Evolutionary conservation across 2,797 vertebrate species (phyloP), one percentile per base, ranked within the genome.

Genomic region (Sebastes cheni): DNA sequence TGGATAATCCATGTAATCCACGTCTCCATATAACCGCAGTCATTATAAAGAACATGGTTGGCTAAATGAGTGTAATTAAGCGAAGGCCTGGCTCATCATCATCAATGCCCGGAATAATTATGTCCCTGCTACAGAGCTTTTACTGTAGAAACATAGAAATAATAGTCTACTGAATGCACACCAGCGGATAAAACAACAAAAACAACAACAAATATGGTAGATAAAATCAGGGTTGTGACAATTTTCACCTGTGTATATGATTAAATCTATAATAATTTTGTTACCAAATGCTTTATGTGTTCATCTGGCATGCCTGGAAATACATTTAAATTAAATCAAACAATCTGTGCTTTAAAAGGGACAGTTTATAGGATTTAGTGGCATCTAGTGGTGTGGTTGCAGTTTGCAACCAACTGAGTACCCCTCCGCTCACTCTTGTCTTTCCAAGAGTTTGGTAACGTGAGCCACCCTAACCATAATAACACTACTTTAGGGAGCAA

Each of bases 1-100:
- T 68, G 77, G 54, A 75, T 88, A 87, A 92, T 89, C 86, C 82
- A 78, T 75, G 67, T 80, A 87, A 91, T 89, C 80, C 79, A 78
- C 6, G 6, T 77, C 72, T 90, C 70, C 67, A 70, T 83, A 61
- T 76, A 79, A 67, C 46, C 70, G 25, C 60, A 71, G 78, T 86
- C 84, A 86, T 90, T 88, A 87, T 69, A 66, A 70, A 86, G 68
- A 89, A 86, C 82, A 84, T 64, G 75, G 75, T 67, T 64, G 81
- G 79, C 61, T 86, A 71, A 91, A 88, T 88, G 64, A 80, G 32
- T 68, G 36, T 80, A 87, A 87, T 90, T 87, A 88, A 88, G 86
- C 54, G 62, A 81, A 14, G 42, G 52, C 65, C 52, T 71, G 72
- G 86, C 69, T 88, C 84, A 76, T 83, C 79, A 84, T 52, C 50